Percentiles rank a stretch among this genome's conserved stretches.
Evolutionary conservation across 2,888 invertebrate species (phyloP).

Genomic region (Chrysolina haemoptera): DNA sequence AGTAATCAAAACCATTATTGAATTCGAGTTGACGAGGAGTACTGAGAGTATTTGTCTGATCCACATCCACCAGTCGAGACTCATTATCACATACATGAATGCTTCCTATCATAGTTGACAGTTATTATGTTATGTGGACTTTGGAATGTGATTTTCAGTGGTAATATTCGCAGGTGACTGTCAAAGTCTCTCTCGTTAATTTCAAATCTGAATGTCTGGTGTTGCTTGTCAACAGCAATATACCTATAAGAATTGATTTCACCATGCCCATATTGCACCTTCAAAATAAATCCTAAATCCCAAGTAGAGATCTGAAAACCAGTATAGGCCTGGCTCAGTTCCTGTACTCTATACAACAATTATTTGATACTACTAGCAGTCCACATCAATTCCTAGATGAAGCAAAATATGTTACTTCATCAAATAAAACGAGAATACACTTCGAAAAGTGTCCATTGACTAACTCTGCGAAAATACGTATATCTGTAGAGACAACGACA

Average conservation of each 20-base stretch:
- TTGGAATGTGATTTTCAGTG: slow-evolving; percentile 61
- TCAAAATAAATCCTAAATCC: too few species aligned
- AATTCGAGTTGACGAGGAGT: slow-evolving; percentile 48
- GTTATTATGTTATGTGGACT: slow-evolving; percentile 65
- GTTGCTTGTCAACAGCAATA: slow-evolving; percentile 65
- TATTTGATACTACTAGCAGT: too few species aligned
- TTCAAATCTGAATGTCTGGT: slow-evolving; percentile 62
- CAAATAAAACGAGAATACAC: too few species aligned
- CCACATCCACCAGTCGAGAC: slow-evolving; percentile 64
- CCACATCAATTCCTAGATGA: too few species aligned
- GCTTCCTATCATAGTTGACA: slow-evolving; percentile 70
- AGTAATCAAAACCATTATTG: slow-evolving; percentile 50
- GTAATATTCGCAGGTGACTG: slow-evolving; percentile 42
- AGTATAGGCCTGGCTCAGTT: too few species aligned
- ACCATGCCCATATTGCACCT: too few species aligned
- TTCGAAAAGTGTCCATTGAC: too few species aligned
- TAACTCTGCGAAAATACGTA: too few species aligned
- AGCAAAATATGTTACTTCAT: too few species aligned
- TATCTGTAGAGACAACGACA: too few species aligned
- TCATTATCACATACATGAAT: slow-evolving; percentile 70
- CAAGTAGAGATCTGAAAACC: too few species aligned
- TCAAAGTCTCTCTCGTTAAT: slow-evolving; percentile 55
- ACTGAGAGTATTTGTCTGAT: slow-evolving; percentile 54
- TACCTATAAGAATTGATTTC: slow-evolving; percentile 32
- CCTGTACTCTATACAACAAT: too few species aligned